Conservation (phyloP, 2,797 vertebrate species). For the Peromyscus eremicus region DNA sequence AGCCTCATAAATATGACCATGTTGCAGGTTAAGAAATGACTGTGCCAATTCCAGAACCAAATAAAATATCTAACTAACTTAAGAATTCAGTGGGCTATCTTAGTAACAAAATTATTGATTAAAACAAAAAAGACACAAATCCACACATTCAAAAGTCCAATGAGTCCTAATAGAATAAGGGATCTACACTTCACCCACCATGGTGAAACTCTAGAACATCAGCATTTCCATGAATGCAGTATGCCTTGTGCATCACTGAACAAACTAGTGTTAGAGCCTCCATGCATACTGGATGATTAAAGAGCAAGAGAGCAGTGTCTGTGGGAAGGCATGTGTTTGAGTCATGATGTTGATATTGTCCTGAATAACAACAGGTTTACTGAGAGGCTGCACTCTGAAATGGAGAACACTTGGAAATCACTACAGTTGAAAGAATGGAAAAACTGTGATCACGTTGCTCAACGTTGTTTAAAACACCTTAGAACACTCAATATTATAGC, state of each 20-base stretch:
- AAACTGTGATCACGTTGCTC: not conserved
- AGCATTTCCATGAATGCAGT: not conserved
- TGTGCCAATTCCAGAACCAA: not conserved
- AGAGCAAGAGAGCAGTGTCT: not conserved
- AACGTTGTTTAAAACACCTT: not conserved
- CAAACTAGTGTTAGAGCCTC: not conserved
- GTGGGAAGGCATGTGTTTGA: not conserved
- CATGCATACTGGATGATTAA: not conserved
- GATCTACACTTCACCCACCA: not conserved
- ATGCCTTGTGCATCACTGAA: not conserved
- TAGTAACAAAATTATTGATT: not conserved
- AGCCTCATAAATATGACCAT: constrained; percentile 2
- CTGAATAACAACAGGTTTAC: not conserved
- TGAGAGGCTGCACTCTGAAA: not conserved
- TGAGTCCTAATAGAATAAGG: not conserved
- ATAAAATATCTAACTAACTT: constrained; percentile 38
- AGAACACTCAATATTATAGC: not conserved
- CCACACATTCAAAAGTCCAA: constrained; percentile 19
- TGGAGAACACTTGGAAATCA: not conserved
- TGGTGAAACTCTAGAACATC: not conserved
- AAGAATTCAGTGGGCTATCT: not conserved
- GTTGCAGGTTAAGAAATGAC: not conserved
- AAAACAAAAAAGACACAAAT: not conserved
- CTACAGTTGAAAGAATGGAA: not conserved
- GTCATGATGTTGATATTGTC: not conserved